These are phyloP conservation scores for Dolichotis patagonum DNA, from an alignment of 2,113 vertebrate genomes.

Conservation along the genomic window DNA sequence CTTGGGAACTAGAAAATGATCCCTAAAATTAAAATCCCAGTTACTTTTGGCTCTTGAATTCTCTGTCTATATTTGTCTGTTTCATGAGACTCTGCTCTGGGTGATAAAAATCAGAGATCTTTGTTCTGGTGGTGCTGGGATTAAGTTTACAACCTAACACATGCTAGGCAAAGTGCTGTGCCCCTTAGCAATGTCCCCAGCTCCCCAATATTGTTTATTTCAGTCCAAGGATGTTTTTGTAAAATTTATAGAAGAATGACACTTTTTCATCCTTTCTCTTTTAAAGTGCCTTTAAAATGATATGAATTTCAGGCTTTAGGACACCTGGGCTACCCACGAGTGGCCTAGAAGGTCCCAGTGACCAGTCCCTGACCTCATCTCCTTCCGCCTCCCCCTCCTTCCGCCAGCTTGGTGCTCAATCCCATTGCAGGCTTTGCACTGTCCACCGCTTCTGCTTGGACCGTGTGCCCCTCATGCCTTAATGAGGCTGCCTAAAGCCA, in stretches of 20 bases:
- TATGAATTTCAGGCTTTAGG: not conserved
- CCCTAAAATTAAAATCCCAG: not conserved
- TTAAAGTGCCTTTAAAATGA: not conserved
- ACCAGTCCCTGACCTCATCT: not conserved
- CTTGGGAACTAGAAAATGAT: conserved; percentile 33
- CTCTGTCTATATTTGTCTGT: not conserved
- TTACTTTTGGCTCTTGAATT: not conserved
- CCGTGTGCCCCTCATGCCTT: not conserved
- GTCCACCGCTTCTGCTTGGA: not conserved
- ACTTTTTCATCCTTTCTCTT: not conserved
- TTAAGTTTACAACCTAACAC: not conserved
- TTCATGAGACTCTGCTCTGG: not conserved
- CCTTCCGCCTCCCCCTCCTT: not conserved
- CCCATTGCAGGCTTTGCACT: not conserved
- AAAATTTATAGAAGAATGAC: not conserved
- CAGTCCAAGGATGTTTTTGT: not conserved
- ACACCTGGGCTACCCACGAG: not conserved
- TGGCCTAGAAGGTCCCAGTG: too few species aligned
- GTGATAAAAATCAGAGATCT: not conserved
- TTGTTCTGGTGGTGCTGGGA: not conserved
- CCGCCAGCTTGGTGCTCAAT: not conserved
- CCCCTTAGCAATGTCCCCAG: not conserved
- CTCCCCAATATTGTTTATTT: not conserved
- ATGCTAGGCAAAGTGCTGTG: not conserved
- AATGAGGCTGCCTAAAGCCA: not conserved